A percentile compares a stretch with the other conserved stretches of the same genome.
Evolutionary conservation across 2,797 vertebrate species (phyloP).

Genomic region (Schizopygopsis pylzovi): DNA sequence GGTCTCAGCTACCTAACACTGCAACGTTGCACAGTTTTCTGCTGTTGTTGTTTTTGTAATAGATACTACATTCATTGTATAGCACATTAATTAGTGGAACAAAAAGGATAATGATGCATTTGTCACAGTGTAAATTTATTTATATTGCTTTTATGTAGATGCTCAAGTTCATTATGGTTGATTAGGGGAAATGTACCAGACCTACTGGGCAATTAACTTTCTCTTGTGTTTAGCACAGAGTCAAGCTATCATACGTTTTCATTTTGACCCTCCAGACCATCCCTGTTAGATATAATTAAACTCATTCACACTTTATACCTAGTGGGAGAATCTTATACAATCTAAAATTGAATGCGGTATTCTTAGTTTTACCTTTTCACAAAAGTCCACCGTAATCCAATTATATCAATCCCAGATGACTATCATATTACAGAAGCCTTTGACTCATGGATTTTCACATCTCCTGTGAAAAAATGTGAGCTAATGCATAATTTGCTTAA

Average conservation of each 20-base stretch:
- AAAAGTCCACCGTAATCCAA: neutral
- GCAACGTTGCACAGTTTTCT: neutral
- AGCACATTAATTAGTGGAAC: neutral
- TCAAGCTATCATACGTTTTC: slow-evolving; percentile 7
- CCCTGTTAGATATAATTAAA: slow-evolving; percentile 28
- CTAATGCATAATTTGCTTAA: too few species aligned
- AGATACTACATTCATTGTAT: neutral
- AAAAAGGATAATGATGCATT: neutral
- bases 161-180: slow-evolving; percentile 6
- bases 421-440: too few species aligned
- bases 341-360: neutral
- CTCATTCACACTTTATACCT: slow-evolving; percentile 29
- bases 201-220: slow-evolving; percentile 21
- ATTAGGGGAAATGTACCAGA: slow-evolving; percentile 31
- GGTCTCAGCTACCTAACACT: neutral
- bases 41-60: neutral
- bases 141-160: slow-evolving; percentile 18
- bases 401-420: too few species aligned
- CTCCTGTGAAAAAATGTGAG: too few species aligned
- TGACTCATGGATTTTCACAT: too few species aligned
- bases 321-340: neutral
- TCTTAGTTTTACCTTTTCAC: neutral
- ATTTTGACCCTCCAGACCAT: slow-evolving; percentile 24
- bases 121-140: neutral
- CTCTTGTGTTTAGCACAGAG: neutral